A percentile compares a stretch with the other conserved stretches of the same genome.
These are phyloP conservation scores for Aphelinus certus DNA, from an alignment of 1,140 invertebrate species.

Conservation along the genomic window DNA sequence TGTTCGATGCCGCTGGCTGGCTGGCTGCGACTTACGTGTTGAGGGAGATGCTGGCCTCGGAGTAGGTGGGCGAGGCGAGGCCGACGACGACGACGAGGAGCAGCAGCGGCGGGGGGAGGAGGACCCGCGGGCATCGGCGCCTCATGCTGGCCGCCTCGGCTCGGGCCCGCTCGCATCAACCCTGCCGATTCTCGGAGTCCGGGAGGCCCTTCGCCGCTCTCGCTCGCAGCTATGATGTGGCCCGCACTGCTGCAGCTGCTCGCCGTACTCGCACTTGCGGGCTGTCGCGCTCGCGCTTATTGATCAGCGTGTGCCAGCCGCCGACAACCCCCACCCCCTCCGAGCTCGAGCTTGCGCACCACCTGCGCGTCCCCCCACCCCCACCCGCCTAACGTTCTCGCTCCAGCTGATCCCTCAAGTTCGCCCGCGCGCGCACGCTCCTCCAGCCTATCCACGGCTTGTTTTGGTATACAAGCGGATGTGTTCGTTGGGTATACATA, in stretches of 20 bases:
- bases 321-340: too few relatives aligned
- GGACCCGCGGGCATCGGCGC: not conserved
- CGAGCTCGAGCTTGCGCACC: not conserved
- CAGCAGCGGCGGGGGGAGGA: constrained; percentile 1
- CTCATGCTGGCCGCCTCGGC: constrained; percentile 14
- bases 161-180: not conserved
- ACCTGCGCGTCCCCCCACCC: not conserved
- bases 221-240: not conserved
- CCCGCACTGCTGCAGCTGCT: not conserved
- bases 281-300: too few relatives aligned
- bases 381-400: not conserved
- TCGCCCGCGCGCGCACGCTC: too few relatives aligned
- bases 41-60: constrained; percentile 16
- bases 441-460: too few relatives aligned
- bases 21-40: constrained; percentile 18
- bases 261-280: too few relatives aligned
- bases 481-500: too few relatives aligned
- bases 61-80: not conserved
- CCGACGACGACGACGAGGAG: not conserved
- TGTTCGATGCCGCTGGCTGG: not conserved
- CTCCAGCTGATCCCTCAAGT: too few relatives aligned
- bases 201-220: not conserved
- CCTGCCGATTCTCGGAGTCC: too few relatives aligned
- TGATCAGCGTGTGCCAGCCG: constrained; percentile 2
- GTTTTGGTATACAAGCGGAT: too few relatives aligned